These are phyloP conservation scores for Cremastinae sp. DNA, from an alignment of 2,888 invertebrate species.

Conservation along the genomic window DNA sequence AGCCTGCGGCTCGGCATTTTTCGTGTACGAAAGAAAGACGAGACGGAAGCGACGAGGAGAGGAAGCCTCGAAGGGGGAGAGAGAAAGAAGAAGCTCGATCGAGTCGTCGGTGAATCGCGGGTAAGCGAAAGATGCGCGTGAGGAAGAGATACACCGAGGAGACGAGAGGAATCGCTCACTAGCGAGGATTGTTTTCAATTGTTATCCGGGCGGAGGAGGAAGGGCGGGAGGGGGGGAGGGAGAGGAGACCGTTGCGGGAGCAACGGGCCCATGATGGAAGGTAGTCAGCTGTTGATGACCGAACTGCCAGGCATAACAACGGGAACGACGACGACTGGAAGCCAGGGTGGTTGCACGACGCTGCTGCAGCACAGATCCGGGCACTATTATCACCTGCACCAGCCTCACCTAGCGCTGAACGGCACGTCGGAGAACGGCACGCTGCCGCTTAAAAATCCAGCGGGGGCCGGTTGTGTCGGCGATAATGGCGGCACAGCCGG, in stretches of 20 bases:
- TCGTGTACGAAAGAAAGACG: conserved; percentile 15
- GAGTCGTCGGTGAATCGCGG: not conserved
- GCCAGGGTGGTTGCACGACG: conserved; percentile 76
- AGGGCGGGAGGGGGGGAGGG: not conserved
- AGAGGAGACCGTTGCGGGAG: conserved; percentile 21
- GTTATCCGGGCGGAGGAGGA: not conserved
- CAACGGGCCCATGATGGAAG: conserved; percentile 80
- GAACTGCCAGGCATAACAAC: conserved; percentile 83
- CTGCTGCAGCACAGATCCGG: conserved; percentile 81
- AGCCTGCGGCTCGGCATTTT: conserved; percentile 18
- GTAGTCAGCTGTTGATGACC: conserved; percentile 83
- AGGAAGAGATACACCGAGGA: not conserved
- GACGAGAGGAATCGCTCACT: not conserved
- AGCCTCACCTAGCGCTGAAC: conserved; percentile 78
- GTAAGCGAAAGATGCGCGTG: conserved; percentile 19
- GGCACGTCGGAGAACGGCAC: conserved; percentile 65
- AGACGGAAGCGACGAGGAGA: conserved; percentile 14
- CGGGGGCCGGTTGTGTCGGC: conserved; percentile 84
- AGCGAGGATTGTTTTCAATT: too few species aligned
- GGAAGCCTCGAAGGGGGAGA: not conserved
- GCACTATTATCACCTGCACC: conserved; percentile 80
- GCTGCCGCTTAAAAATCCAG: conserved; percentile 60
- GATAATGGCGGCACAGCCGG: conserved; percentile 64
- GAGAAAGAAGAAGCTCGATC: not conserved
- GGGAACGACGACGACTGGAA: conserved; percentile 68